Base-by-base conservation (phyloP, 64 coral and sea anemone species). In the Stichodactyla helianthus region DNA sequence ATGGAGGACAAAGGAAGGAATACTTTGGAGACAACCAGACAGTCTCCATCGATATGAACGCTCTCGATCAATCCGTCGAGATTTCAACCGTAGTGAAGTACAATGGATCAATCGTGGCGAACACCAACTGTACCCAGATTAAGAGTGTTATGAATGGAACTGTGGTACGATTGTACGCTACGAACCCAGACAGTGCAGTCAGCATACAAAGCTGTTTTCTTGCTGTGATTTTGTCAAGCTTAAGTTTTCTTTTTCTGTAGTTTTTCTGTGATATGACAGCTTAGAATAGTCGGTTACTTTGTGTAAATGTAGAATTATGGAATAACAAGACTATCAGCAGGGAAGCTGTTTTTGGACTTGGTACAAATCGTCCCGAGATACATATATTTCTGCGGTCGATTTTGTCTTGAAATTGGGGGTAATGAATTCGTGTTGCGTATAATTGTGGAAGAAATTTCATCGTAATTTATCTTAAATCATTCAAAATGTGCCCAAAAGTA, bases 151-250 rank as follows among this genome's bases (percentile, higher is more conserved):
- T 88, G 23, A 18, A 79, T 31, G 86, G 76, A 5, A 88, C 86
- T 6, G 61, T 88, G n/a, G 31, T 88, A 10, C 55, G 12, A 54
- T 50, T 88, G 86, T 88, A 80, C 31, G 86, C 56, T 10, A 88
- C 86, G 7, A 79, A 88, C 50, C 86, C 86, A 10, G 59, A 88
- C 62, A n/a, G 19, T 5, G 20, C 62, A 20, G 20, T n/a, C 62
- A 65, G 18, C 12, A 9, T 65, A 8, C 18, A 65, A 65, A 65
- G 62, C 62, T 65, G 18, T 65, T 65, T 65, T 22, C 62, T 65
- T n/a, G 62, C 62, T 9, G 19, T 65, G 9, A 65, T 65, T 8
- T 9, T 65, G 0, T 65, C 62, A 65, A 65, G 62, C 62, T 22
- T 65, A 8, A 4, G 19, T 22, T 65, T n/a, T 13, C 22, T 9